phyloP scores from a whole-genome alignment of 2,888 invertebrate genomes.

The Hipparchia sbordonii region DNA sequence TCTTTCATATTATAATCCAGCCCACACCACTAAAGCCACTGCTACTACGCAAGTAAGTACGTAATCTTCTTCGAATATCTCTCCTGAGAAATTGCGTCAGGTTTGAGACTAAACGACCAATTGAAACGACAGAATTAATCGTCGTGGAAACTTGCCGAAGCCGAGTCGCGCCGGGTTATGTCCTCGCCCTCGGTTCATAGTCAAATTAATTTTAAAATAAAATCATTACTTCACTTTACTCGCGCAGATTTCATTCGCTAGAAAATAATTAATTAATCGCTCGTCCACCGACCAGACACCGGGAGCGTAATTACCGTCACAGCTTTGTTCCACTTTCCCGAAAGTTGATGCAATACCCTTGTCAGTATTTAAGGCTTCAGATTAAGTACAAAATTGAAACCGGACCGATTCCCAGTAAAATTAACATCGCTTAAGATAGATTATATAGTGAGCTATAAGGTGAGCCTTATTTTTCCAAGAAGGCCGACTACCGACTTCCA shows the following conservation, averaged over 20 bases:
- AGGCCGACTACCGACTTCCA: too few relatives aligned
- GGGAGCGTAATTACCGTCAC: too few relatives aligned
- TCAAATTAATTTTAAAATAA: background rate
- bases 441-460: too few relatives aligned
- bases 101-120: background rate
- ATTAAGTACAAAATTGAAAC: too few relatives aligned
- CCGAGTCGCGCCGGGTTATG: background rate
- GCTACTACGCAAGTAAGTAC: too few relatives aligned
- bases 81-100: constrained; percentile 2
- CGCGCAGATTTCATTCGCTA: background rate
- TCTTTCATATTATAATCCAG: background rate
- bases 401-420: too few relatives aligned
- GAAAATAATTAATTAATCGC: background rate
- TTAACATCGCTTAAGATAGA: too few relatives aligned
- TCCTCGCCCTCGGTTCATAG: background rate
- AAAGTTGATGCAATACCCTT: too few relatives aligned
- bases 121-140: background rate
- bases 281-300: too few relatives aligned
- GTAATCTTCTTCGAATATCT: background rate
- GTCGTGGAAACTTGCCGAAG: background rate
- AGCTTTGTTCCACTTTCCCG: too few relatives aligned
- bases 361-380: too few relatives aligned
- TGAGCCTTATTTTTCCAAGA: too few relatives aligned
- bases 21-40: background rate
- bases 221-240: background rate